Evolutionary conservation across 2,113 vertebrate genomes (phyloP).

Genomic region (Carassius gibelio): DNA sequence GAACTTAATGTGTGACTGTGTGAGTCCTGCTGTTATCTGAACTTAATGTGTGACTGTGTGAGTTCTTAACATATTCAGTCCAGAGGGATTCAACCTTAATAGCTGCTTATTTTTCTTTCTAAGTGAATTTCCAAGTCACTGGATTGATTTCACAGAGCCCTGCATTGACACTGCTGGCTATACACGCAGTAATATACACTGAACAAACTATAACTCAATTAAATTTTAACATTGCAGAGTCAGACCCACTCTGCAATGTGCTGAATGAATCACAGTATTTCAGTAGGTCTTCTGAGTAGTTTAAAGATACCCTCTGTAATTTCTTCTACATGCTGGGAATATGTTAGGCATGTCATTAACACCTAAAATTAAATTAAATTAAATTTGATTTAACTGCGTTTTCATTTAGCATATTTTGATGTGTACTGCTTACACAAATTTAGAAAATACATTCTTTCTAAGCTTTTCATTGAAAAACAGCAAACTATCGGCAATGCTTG

Average conservation of each 20-base stretch:
- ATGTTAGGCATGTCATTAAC: neutral
- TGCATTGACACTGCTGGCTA: conserved; percentile 14
- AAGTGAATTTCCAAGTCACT: conserved; percentile 4
- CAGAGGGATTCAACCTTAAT: conserved; percentile 18
- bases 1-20: neutral
- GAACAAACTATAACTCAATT: conserved; percentile 18
- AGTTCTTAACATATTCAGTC: neutral
- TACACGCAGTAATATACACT: conserved; percentile 27
- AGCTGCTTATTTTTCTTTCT: conserved; percentile 21
- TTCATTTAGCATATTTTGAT: too few relatives aligned
- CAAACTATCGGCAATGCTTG: too few relatives aligned
- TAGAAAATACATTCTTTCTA: too few relatives aligned
- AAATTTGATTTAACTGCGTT: too few relatives aligned
- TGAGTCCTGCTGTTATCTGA: too few relatives aligned
- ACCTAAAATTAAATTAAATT: neutral
- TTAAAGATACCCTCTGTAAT: neutral
- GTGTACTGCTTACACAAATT: too few relatives aligned
- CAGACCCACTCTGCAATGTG: neutral
- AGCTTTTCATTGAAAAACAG: too few relatives aligned
- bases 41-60: neutral
- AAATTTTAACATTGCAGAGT: neutral
- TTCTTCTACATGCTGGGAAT: neutral
- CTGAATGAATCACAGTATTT: neutral
- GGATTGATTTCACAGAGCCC: conserved; percentile 17
- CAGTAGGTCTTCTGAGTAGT: neutral